phyloP scores from a whole-genome alignment of 2,113 vertebrate genomes.

The Hippoglossus stenolepis region DNA sequence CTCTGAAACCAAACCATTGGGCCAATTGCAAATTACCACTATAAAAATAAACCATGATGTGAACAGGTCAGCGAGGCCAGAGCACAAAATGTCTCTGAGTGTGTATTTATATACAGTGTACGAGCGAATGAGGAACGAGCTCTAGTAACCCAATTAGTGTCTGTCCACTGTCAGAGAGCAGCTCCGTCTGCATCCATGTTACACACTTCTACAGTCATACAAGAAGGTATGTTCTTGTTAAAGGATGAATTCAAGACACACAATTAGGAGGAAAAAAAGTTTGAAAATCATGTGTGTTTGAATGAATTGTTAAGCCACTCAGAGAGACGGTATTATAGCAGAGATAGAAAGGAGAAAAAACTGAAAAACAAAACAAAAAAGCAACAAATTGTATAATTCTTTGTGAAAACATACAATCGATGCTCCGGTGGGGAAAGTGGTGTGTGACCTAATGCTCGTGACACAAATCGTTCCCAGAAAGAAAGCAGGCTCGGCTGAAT shows the following conservation, averaged over 20 bases:
- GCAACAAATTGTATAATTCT: constrained; percentile 4
- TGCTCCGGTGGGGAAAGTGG: background rate
- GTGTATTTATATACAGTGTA: constrained; percentile 72
- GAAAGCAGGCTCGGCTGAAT: constrained; percentile 9
- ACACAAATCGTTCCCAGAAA: constrained; percentile 12
- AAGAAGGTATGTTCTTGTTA: constrained; percentile 3
- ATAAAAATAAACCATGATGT: constrained; percentile 81
- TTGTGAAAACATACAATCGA: constrained; percentile 18
- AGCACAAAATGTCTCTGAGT: constrained; percentile 73
- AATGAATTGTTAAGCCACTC: background rate
- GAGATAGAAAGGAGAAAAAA: background rate
- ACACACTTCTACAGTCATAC: constrained; percentile 7
- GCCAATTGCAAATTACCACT: constrained; percentile 78
- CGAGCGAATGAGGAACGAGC: constrained; percentile 62
- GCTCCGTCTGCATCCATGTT: constrained; percentile 35
- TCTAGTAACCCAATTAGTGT: constrained; percentile 77
- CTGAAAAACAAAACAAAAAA: background rate
- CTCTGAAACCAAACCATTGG: constrained; percentile 75
- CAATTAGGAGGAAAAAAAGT: background rate
- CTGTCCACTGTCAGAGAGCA: constrained; percentile 46
- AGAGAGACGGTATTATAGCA: background rate
- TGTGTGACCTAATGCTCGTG: constrained; percentile 12
- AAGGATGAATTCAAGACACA: background rate
- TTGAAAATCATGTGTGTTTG: background rate
- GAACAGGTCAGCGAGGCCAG: constrained; percentile 75